Conservation (phyloP, 2,797 vertebrate genomes). For the Crenuchus spilurus region DNA sequence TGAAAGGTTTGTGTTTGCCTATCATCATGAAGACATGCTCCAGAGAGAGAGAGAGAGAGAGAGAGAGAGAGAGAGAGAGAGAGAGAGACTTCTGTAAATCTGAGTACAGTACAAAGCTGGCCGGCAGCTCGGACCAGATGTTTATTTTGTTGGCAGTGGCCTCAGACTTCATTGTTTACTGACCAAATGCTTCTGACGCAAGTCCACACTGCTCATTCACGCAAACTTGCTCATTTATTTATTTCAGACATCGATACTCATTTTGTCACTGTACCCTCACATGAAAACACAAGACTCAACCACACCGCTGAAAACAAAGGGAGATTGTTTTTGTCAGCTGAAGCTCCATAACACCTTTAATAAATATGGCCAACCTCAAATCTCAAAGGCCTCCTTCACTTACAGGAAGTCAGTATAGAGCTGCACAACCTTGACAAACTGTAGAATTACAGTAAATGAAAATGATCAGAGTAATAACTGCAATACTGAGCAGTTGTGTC, state of each 20-base stretch:
- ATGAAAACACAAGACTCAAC: background rate
- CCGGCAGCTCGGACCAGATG: slow-evolving; percentile 35
- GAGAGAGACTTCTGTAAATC: slow-evolving; percentile 15
- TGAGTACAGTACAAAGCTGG: slow-evolving; percentile 9
- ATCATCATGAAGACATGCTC: no score
- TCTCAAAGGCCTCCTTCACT: background rate
- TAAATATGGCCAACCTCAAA: slow-evolving; percentile 17
- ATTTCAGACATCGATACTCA: slow-evolving; percentile 23
- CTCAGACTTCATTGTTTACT: slow-evolving; percentile 48
- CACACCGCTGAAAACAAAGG: background rate
- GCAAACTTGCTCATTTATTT: slow-evolving; percentile 27
- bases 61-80: background rate
- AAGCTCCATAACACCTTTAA: slow-evolving; percentile 9
- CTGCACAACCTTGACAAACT: background rate
- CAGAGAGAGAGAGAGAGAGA: slow-evolving; percentile 11
- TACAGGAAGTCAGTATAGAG: background rate
- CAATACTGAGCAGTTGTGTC: background rate
- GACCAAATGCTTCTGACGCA: slow-evolving; percentile 39
- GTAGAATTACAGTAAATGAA: background rate
- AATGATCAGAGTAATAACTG: no score
- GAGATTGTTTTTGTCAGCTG: background rate
- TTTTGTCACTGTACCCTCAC: slow-evolving; percentile 6
- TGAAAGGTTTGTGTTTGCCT: no score
- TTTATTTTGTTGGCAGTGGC: slow-evolving; percentile 46
- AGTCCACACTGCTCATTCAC: slow-evolving; percentile 37